Evolutionary conservation across 1,140 invertebrate genomes (phyloP).

Genomic region (Pogonognathellus flavescens): DNA sequence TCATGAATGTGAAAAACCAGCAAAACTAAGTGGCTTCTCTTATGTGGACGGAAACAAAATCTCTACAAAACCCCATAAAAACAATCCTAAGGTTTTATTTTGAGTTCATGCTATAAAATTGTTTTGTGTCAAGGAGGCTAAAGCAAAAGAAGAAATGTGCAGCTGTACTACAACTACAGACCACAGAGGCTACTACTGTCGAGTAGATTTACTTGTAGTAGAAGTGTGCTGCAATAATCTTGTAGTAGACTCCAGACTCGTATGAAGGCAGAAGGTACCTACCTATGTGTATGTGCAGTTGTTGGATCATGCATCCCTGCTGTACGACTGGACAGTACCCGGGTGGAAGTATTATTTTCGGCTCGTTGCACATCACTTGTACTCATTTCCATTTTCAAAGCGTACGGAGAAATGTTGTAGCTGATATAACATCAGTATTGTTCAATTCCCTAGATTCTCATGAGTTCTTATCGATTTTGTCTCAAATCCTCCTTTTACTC

Average conservation of each 20-base stretch:
- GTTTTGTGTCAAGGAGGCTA: constrained; percentile 38
- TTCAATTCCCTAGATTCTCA: constrained; percentile 1
- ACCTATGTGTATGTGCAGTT: background rate
- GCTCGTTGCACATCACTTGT: background rate
- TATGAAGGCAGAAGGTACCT: background rate
- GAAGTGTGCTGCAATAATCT: too few species aligned
- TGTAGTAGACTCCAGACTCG: background rate
- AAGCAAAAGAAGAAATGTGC: background rate
- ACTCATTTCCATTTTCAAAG: constrained; percentile 18
- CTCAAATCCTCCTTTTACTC: constrained; percentile 35
- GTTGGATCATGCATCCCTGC: background rate
- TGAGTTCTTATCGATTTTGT: constrained; percentile 4
- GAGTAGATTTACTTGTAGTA: too few species aligned
- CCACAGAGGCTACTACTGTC: background rate
- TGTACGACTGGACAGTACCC: background rate
- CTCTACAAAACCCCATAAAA: constrained; percentile 28
- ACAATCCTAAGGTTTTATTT: constrained; percentile 22
- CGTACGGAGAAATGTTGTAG: background rate
- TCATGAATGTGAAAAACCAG: background rate
- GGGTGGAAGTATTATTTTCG: background rate
- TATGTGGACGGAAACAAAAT: constrained; percentile 38
- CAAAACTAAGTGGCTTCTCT: constrained; percentile 22
- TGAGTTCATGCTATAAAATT: constrained; percentile 34
- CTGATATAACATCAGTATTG: constrained; percentile 15
- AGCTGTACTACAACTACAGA: constrained; percentile 3